phyloP scores from a whole-genome alignment of 2,797 vertebrate species.

The Gymnoscopelus microlampas region DNA sequence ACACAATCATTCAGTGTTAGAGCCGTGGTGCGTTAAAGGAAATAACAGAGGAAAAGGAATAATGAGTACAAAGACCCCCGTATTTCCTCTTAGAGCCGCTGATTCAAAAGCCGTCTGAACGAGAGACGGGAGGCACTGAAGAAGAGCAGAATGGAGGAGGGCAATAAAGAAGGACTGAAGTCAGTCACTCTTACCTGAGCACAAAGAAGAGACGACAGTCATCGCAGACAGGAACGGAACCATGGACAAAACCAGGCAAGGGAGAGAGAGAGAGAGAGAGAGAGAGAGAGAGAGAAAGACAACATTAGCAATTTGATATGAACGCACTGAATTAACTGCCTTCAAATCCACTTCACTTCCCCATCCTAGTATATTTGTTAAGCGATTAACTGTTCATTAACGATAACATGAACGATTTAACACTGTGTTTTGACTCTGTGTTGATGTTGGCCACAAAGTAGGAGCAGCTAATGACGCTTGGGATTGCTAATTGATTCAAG shows the following conservation, averaged over 20 bases:
- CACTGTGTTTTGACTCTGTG: slow-evolving; percentile 66
- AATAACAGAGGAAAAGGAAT: slow-evolving; percentile 27
- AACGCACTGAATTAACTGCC: slow-evolving; percentile 7
- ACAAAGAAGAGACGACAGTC: slow-evolving; percentile 13
- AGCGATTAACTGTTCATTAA: slow-evolving; percentile 62
- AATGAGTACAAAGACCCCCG: slow-evolving; percentile 19
- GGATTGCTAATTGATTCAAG: slow-evolving; percentile 80
- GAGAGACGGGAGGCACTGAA: not conserved
- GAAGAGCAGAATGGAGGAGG: not conserved
- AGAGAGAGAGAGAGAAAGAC: slow-evolving; percentile 20
- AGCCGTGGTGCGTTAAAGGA: not conserved
- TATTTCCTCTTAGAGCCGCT: not conserved
- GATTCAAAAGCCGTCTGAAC: slow-evolving; percentile 12
- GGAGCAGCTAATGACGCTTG: slow-evolving; percentile 74
- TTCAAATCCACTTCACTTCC: slow-evolving; percentile 41
- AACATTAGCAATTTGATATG: not conserved
- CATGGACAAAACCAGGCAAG: slow-evolving; percentile 21
- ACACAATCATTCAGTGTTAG: slow-evolving; percentile 17
- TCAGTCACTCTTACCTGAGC: slow-evolving; percentile 69
- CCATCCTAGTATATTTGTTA: slow-evolving; percentile 41
- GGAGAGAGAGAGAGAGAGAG: slow-evolving; percentile 10
- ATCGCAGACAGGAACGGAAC: slow-evolving; percentile 6
- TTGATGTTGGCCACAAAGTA: slow-evolving; percentile 65
- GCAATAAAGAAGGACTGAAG: not conserved
- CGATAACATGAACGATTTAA: slow-evolving; percentile 54